Base-by-base conservation (phyloP, 2,888 invertebrate species). In the Timandra comae region DNA sequence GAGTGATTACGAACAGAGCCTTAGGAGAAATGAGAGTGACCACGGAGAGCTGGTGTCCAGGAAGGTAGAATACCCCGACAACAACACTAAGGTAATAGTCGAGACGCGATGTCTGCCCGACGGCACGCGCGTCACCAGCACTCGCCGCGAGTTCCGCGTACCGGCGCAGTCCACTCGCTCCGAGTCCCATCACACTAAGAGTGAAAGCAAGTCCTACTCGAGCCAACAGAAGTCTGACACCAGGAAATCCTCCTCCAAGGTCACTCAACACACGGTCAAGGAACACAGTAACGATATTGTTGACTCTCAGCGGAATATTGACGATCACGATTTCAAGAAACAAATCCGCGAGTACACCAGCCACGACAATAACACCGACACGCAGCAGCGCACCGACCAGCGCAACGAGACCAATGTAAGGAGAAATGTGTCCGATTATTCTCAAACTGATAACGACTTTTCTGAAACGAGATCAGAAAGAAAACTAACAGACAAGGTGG, bases 121-220 rank as follows among this genome's bases (percentile, higher is more conserved):
- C 55, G 92, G 91, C 8, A 89, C 89, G 1, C 87, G 87, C 24
- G 88, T 91, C 1, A 91, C 90, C n/a, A 91, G 90, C 39, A 91
- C 91, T 10, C 87, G 88, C 25, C 89, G 90, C 21, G 91, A 91
- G 60, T 90, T 90, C 20, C 72, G 77, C n/a, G 76, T 56, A 3
- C 81, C 82, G 3, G 66, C 65, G 8, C 73, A 79, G 27, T 70
- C 58, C 33, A 67, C 64, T 9, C 68, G 57, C 24, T 65, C 79
- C n/a, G 77, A 43, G 19, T 66, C 48, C 33, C n/a, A n/a, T n/a
- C n/a, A n/a, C n/a, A n/a, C n/a, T n/a, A n/a, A n/a, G n/a, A n/a
- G n/a, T n/a, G 79, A 81, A 44, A 76, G 56, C 41, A 70, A 64
- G 29, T 60, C 67, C 3, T 65, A 66, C 36, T 60, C 64, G 7